These are phyloP conservation scores for Xenopus laevis DNA, from an alignment of 2,113 vertebrate species.

Conservation along the genomic window DNA sequence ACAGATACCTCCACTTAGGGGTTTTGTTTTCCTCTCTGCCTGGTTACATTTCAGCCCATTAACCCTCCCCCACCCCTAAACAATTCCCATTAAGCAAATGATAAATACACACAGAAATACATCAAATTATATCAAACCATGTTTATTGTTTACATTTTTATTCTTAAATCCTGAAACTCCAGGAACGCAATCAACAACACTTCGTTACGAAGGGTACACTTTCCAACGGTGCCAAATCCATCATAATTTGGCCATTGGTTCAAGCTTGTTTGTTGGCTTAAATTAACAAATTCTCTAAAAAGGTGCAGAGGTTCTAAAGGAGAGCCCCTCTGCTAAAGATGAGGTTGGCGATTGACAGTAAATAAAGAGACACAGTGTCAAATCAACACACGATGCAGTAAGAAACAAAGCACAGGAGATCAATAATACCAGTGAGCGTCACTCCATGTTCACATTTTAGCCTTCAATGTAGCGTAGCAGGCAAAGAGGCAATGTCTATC, in stretches of 20 bases:
- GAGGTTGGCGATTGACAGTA: neutral
- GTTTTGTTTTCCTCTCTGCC: no score
- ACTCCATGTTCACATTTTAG: no score
- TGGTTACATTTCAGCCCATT: no score
- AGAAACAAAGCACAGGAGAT: neutral
- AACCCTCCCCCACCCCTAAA: no score
- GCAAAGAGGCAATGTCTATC: no score
- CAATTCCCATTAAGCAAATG: neutral
- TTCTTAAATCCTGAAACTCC: conserved; percentile 62
- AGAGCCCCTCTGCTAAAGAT: neutral
- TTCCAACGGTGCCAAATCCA: conserved; percentile 54
- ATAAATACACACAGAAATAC: neutral
- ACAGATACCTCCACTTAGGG: no score
- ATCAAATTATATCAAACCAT: conserved; percentile 52
- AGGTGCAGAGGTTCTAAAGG: neutral
- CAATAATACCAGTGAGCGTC: conserved; percentile 24
- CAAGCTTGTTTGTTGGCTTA: conserved; percentile 50
- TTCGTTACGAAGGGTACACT: conserved; percentile 67
- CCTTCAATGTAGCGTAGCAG: no score
- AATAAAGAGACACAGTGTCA: neutral
- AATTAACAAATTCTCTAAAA: conserved; percentile 48
- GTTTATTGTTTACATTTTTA: conserved; percentile 55
- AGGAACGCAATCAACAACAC: conserved; percentile 60
- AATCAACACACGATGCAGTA: neutral
- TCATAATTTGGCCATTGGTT: conserved; percentile 56